Conservation (phyloP, 1,140 invertebrate species). For the Philotrypesis tridentata region DNA sequence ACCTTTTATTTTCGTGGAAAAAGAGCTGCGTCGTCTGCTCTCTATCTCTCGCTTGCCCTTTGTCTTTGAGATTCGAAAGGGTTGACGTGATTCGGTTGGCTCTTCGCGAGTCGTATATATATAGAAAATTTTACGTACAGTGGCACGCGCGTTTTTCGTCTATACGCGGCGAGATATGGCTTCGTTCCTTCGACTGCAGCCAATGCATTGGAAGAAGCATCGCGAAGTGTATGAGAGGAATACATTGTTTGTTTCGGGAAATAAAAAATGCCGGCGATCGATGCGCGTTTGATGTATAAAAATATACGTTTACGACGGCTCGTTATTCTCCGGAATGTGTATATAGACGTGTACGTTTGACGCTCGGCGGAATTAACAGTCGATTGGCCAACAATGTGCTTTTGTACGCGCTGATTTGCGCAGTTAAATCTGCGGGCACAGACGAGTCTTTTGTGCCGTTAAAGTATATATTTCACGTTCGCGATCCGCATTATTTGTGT, state of each 20-base stretch:
- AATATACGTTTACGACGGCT: background rate
- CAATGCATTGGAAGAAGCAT: too few species aligned
- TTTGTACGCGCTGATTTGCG: background rate
- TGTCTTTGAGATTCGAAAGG: background rate
- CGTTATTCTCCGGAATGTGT: background rate
- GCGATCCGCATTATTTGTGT: background rate
- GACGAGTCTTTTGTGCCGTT: background rate
- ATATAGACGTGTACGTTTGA: background rate
- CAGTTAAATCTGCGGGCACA: background rate
- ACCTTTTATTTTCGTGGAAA: conserved; percentile 4
- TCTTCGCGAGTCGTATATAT: too few species aligned
- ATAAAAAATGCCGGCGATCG: background rate
- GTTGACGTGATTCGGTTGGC: background rate
- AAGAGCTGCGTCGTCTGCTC: background rate
- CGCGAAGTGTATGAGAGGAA: too few species aligned
- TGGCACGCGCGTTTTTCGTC: too few species aligned
- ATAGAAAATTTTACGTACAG: too few species aligned
- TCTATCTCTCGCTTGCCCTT: background rate
- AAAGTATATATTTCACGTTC: background rate
- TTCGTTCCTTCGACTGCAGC: background rate
- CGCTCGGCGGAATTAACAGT: background rate
- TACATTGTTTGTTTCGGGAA: too few species aligned
- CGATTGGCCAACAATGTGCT: background rate
- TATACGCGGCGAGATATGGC: too few species aligned
- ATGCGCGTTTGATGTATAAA: background rate